Evolutionary conservation across 2,113 vertebrate genomes (phyloP).

Genomic region (Serilophus lunatus): DNA sequence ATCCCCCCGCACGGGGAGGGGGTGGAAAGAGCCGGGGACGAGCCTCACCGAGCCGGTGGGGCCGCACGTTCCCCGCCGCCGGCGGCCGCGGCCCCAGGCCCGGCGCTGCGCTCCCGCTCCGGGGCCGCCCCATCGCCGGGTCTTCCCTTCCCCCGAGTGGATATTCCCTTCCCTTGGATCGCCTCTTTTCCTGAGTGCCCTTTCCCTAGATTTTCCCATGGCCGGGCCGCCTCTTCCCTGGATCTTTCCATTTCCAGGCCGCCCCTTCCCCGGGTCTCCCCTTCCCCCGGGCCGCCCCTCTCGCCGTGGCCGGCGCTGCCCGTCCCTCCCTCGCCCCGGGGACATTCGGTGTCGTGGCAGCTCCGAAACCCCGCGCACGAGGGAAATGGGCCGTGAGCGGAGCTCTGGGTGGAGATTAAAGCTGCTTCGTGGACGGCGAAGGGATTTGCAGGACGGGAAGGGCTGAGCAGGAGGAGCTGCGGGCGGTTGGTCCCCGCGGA

Average conservation of each 20-base stretch:
- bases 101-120: neutral
- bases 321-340: neutral
- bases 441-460: neutral
- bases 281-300: neutral
- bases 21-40: too few relatives aligned
- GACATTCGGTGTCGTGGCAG: neutral
- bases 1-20: neutral
- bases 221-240: neutral
- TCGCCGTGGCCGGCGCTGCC: neutral
- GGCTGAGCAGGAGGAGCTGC: neutral
- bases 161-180: neutral
- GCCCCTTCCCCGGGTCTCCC: neutral
- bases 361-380: neutral
- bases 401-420: neutral
- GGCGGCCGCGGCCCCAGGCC: neutral
- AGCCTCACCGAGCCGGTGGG: neutral
- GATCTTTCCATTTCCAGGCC: too few relatives aligned
- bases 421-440: neutral
- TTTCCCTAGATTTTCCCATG: neutral
- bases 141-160: neutral
- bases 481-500: neutral
- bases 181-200: neutral
- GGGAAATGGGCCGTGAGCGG: neutral
- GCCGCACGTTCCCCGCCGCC: neutral
- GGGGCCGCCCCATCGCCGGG: neutral